A percentile compares a stretch with the other conserved stretches of the same genome.
phyloP scores from a whole-genome alignment of 2,888 invertebrate species.

The Oasisia sp. region DNA sequence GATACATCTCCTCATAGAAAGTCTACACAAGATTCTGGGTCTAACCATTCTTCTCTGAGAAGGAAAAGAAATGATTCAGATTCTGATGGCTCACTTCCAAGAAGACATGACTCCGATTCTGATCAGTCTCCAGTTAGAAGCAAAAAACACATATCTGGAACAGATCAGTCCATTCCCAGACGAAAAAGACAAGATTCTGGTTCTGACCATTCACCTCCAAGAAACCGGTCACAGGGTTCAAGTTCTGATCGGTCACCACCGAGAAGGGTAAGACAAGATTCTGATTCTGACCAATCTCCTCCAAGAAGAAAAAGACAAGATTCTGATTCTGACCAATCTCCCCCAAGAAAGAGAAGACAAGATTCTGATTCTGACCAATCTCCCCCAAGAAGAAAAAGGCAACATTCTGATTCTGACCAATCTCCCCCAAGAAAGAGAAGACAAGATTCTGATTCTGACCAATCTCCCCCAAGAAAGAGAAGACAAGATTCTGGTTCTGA shows the following conservation, averaged over 20 bases:
- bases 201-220: conserved; percentile 51
- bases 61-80: conserved; percentile 56
- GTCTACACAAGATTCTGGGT: conserved; percentile 46
- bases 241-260: conserved; percentile 48
- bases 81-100: conserved; percentile 61
- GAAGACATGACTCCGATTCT: conserved; percentile 51
- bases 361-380: conserved; percentile 53
- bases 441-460: conserved; percentile 43
- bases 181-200: conserved; percentile 45
- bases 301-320: conserved; percentile 43
- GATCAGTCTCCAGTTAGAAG: conserved; percentile 48
- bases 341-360: conserved; percentile 46
- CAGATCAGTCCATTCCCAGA: conserved; percentile 47
- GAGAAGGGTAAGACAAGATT: conserved; percentile 49
- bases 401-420: conserved; percentile 50
- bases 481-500: conserved; percentile 51
- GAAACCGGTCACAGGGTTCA: conserved; percentile 38
- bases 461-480: conserved; percentile 44
- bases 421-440: conserved; percentile 46
- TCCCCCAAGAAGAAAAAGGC: conserved; percentile 43
- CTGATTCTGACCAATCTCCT: conserved; percentile 51
- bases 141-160: conserved; percentile 41
- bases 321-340: conserved; percentile 51
- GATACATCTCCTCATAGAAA: conserved; percentile 36
- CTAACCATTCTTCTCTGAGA: conserved; percentile 59